Conservation (phyloP, 2,113 vertebrate species). For the Hemiprocne comata region DNA sequence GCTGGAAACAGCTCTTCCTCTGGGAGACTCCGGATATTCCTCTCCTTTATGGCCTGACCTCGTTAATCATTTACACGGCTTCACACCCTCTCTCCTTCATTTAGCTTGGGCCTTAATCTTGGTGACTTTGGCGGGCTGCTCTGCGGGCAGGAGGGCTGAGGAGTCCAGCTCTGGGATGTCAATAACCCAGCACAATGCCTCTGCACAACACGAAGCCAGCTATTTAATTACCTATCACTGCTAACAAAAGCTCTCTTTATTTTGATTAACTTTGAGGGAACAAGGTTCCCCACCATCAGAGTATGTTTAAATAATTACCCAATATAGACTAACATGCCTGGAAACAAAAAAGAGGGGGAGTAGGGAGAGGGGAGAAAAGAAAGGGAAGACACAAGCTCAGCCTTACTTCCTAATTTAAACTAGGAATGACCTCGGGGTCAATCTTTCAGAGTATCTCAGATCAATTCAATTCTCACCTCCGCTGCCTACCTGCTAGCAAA, state of each 20-base stretch:
- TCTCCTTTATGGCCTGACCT: background rate
- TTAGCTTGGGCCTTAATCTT: background rate
- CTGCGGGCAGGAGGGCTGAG: rapidly evolving
- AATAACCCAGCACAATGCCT: constrained; percentile 27
- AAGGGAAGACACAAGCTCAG: constrained; percentile 58
- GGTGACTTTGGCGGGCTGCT: rapidly evolving
- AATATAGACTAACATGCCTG: background rate
- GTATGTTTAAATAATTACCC: constrained; percentile 65
- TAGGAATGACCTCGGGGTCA: constrained; percentile 62
- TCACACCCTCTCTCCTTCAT: background rate
- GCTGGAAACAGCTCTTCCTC: background rate
- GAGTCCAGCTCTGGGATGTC: background rate
- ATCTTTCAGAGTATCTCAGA: constrained; percentile 70
- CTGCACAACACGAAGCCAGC: background rate
- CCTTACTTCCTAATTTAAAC: constrained; percentile 68
- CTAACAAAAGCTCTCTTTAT: constrained; percentile 68
- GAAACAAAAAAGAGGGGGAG: constrained; percentile 12
- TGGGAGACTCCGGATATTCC: background rate
- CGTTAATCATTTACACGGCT: rapidly evolving
- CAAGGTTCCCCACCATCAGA: constrained; percentile 19
- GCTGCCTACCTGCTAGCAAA: constrained; percentile 67
- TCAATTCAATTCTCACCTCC: constrained; percentile 76
- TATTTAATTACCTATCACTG: constrained; percentile 64
- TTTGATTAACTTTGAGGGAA: constrained; percentile 69
- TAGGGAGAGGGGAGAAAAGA: constrained; percentile 13